Percentiles rank a stretch among this genome's conserved stretches.
Evolutionary conservation across 2,797 vertebrate species (phyloP).

Genomic region (Sciurus carolinensis): DNA sequence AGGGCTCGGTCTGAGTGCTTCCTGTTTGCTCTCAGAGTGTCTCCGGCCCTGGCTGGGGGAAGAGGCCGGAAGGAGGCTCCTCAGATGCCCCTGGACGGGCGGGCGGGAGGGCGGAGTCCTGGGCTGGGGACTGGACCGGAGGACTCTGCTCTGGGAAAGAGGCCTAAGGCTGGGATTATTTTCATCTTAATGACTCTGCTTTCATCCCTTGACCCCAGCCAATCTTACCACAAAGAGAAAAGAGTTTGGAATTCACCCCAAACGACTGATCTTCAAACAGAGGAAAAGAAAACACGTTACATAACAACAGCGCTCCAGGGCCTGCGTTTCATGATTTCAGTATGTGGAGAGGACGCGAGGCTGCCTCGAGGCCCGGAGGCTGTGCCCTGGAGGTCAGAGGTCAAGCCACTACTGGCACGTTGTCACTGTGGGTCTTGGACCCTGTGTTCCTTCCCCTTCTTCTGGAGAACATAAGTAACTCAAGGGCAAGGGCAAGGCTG

Average conservation of each 20-base stretch:
- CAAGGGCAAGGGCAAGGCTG: neutral
- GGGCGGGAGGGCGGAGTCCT: neutral
- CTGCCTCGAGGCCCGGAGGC: neutral
- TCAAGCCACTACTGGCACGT: neutral
- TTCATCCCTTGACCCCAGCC: neutral
- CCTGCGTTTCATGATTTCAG: neutral
- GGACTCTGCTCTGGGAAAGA: neutral
- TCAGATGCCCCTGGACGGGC: neutral
- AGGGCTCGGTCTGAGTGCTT: neutral
- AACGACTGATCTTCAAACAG: neutral
- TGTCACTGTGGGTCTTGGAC: neutral
- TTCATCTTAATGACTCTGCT: slow-evolving; percentile 2
- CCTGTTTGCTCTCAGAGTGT: neutral
- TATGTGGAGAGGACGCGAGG: neutral
- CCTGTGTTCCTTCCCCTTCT: neutral
- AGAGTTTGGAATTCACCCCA: neutral
- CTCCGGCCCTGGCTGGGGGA: neutral
- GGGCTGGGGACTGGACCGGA: neutral
- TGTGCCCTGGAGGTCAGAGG: neutral
- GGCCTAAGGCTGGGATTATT: neutral
- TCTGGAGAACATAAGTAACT: neutral
- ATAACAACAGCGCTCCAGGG: slow-evolving; percentile 1
- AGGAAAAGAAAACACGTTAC: slow-evolving; percentile 15
- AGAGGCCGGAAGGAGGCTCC: neutral
- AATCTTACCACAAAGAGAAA: neutral